phyloP scores from a whole-genome alignment of 2,888 invertebrate species.

The Neria commutata region DNA sequence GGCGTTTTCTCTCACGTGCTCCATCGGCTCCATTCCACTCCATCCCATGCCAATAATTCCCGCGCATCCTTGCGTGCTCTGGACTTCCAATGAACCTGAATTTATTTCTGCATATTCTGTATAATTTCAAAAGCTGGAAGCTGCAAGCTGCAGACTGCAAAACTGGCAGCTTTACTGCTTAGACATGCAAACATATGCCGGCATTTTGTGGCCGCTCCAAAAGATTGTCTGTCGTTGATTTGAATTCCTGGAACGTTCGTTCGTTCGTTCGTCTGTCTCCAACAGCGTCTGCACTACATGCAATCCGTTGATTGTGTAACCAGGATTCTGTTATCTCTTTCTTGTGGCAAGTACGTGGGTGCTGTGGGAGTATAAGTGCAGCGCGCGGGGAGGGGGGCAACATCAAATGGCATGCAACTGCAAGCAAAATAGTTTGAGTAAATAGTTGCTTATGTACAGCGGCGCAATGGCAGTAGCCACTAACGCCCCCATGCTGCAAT shows the following conservation, averaged over 20 bases:
- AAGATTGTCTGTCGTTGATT: not conserved
- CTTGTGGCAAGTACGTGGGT: too few species aligned
- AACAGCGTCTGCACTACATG: not conserved
- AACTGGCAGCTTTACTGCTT: slow-evolving; percentile 13
- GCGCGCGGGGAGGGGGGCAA: too few species aligned
- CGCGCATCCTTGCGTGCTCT: not conserved
- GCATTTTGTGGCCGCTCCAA: slow-evolving; percentile 6
- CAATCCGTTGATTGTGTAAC: not conserved
- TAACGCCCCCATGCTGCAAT: too few species aligned
- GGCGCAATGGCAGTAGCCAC: not conserved
- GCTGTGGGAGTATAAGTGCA: too few species aligned
- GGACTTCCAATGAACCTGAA: slow-evolving; percentile 38
- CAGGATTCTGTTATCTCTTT: not conserved
- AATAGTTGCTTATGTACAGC: not conserved
- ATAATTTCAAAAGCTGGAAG: not conserved
- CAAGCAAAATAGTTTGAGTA: not conserved
- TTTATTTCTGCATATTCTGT: slow-evolving; percentile 16
- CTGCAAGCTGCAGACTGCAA: not conserved
- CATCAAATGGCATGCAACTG: not conserved
- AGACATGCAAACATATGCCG: slow-evolving; percentile 53
- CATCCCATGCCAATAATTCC: too few species aligned
- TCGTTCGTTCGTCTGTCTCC: not conserved
- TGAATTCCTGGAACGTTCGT: not conserved
- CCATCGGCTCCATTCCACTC: not conserved
- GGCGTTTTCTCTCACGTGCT: too few species aligned